Conservation (phyloP, 2,888 invertebrate species). For the Halictus ligatus region DNA sequence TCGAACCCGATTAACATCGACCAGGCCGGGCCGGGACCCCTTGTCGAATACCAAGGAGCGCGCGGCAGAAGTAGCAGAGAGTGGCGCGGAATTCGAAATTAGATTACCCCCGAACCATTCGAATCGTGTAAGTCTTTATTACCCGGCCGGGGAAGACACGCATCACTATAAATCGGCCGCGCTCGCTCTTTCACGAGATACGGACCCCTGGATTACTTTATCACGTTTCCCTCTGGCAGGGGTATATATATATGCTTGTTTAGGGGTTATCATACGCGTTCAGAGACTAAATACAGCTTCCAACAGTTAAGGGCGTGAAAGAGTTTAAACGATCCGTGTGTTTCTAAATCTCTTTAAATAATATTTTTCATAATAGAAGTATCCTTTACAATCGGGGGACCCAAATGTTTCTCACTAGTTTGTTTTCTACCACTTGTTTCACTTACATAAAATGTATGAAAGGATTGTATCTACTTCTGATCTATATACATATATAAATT, state of each 20-base stretch:
- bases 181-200: background rate
- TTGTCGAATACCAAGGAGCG: slow-evolving; percentile 43
- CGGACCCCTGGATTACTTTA: background rate
- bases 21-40: background rate
- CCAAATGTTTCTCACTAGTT: background rate
- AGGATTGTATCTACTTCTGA: background rate
- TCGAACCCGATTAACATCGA: slow-evolving; percentile 42
- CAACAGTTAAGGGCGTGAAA: background rate
- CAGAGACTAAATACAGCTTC: background rate
- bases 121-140: slow-evolving; percentile 36
- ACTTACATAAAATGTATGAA: background rate
- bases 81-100: slow-evolving; percentile 39
- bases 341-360: background rate
- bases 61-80: background rate
- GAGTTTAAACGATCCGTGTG: background rate
- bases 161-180: slow-evolving; percentile 19
- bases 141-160: background rate
- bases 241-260: background rate
- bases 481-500: no score
- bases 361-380: background rate
- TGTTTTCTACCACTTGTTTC: background rate
- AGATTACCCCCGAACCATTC: slow-evolving; percentile 20
- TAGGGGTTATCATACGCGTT: background rate
- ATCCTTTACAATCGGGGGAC: background rate
- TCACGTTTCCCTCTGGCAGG: background rate